Evolutionary conservation across 2,797 vertebrate genomes (phyloP).

Genomic region (Pseudocheirus occidentalis): DNA sequence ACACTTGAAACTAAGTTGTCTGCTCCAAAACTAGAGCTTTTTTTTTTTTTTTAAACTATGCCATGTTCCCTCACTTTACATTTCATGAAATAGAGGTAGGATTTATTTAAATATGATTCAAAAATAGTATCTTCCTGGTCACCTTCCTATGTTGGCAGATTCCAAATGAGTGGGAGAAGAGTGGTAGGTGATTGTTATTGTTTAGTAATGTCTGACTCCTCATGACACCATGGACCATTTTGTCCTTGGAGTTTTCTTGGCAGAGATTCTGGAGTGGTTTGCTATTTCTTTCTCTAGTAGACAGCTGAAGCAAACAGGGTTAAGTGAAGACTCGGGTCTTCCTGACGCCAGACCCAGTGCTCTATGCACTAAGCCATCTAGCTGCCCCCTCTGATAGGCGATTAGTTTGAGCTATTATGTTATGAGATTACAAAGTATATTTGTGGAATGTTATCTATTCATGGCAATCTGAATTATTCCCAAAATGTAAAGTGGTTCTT

Average conservation of each 20-base stretch:
- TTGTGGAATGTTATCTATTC: background rate
- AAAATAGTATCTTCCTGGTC: background rate
- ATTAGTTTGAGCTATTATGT: background rate
- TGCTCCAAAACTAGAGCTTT: background rate
- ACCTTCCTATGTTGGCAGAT: background rate
- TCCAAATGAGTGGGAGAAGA: background rate
- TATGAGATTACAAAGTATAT: background rate
- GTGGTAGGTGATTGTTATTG: background rate
- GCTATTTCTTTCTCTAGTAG: too few species aligned
- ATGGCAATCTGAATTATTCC: background rate
- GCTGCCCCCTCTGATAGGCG: background rate
- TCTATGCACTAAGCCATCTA: background rate
- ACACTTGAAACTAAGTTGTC: background rate
- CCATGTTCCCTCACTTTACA: background rate
- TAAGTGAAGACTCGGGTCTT: background rate
- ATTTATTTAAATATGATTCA: conserved; percentile 1
- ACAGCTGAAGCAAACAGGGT: too few species aligned
- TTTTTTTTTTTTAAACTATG: background rate
- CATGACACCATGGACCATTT: background rate
- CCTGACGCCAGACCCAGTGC: background rate
- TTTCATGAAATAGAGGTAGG: conserved; percentile 16
- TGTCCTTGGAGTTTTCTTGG: background rate
- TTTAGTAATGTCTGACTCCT: background rate
- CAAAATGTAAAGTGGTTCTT: background rate
- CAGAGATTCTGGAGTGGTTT: background rate